phyloP scores from a whole-genome alignment of 2,888 invertebrate species.

The Mechanitis mazaeus region DNA sequence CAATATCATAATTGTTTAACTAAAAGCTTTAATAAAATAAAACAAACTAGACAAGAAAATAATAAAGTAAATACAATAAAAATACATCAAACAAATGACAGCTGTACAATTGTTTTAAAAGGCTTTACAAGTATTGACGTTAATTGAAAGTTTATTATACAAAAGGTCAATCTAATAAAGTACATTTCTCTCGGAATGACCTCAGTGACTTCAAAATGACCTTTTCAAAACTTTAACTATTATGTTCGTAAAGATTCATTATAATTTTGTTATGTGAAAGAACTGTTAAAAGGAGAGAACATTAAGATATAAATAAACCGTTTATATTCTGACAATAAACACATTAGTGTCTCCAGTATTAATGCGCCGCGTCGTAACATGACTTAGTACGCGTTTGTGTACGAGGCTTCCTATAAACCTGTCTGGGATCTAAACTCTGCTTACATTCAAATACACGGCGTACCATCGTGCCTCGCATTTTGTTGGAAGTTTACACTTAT shows the following conservation, averaged over 20 bases:
- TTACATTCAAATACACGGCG: slow-evolving; percentile 32
- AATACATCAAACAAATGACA: too few relatives aligned
- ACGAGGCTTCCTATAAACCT: slow-evolving; percentile 31
- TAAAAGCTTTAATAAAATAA: too few relatives aligned
- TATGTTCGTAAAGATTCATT: background rate
- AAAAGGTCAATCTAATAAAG: too few relatives aligned
- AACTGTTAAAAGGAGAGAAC: slow-evolving; percentile 11
- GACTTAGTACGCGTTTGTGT: slow-evolving; percentile 30
- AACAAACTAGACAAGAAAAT: too few relatives aligned
- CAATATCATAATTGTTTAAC: background rate
- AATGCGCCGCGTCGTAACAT: slow-evolving; percentile 27
- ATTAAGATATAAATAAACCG: slow-evolving; percentile 22
- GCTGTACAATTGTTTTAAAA: too few relatives aligned
- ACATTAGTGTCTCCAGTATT: slow-evolving; percentile 27
- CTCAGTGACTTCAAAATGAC: too few relatives aligned
- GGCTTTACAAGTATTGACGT: too few relatives aligned
- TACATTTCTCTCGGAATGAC: too few relatives aligned
- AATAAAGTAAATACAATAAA: too few relatives aligned
- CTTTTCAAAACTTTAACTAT: background rate
- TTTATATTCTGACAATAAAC: slow-evolving; percentile 29
- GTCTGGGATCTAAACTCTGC: slow-evolving; percentile 34
- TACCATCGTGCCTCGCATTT: slow-evolving; percentile 33
- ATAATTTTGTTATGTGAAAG: background rate
- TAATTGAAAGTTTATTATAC: too few relatives aligned
- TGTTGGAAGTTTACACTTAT: slow-evolving; percentile 28